Evolutionary conservation across 2,888 invertebrate species (phyloP).

Genomic region (Scotopteryx bipunctaria): DNA sequence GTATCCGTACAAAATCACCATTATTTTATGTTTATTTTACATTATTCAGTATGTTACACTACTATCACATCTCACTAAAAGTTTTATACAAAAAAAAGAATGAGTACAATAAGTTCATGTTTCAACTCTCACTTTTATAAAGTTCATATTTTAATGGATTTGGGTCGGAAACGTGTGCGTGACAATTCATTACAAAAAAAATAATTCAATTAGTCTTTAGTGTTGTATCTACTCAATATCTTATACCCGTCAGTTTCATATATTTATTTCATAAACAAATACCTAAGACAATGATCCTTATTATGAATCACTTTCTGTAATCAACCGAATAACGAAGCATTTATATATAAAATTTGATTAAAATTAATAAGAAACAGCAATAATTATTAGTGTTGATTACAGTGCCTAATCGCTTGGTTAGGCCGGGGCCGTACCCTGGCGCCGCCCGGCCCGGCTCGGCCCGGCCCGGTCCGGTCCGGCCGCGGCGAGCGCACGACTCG

Average conservation of each 20-base stretch:
- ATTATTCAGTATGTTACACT: constrained; percentile 50
- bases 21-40: constrained; percentile 47
- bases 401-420: neutral
- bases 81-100: constrained; percentile 43
- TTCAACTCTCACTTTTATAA: neutral
- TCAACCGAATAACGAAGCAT: constrained; percentile 20
- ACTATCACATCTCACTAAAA: constrained; percentile 69
- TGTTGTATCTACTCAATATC: constrained; percentile 1
- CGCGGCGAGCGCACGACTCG: neutral
- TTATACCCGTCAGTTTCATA: constrained; percentile 12
- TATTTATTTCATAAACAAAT: constrained; percentile 12
- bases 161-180: constrained; percentile 6
- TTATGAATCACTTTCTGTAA: constrained; percentile 1
- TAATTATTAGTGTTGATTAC: constrained; percentile 14
- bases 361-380: constrained; percentile 28
- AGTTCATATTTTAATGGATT: constrained; percentile 2
- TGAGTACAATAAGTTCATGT: constrained; percentile 26
- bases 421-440: neutral
- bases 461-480: neutral
- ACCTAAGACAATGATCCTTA: neutral
- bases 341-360: constrained; percentile 26
- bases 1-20: constrained; percentile 53
- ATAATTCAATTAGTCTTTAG: neutral
- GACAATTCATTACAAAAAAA: constrained; percentile 1
- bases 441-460: neutral